Conservation (phyloP, 2,888 invertebrate genomes). For the Agrilus mali region DNA sequence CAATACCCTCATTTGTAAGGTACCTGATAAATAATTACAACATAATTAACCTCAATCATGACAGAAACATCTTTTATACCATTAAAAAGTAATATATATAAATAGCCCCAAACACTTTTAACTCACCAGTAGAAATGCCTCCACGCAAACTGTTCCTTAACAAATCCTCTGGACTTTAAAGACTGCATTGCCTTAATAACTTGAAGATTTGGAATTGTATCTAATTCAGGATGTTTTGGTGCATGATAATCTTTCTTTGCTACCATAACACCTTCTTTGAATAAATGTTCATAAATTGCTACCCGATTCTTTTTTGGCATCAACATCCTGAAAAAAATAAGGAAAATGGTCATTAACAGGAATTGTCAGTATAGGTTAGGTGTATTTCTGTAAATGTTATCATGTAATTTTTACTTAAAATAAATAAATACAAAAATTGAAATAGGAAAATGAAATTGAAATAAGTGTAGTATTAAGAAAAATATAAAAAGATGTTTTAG, state of each 20-base stretch:
- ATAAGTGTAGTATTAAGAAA: no score
- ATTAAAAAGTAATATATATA: background rate
- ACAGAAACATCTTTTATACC: background rate
- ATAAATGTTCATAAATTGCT: slow-evolving; percentile 93
- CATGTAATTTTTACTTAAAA: no score
- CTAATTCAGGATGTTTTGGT: slow-evolving; percentile 94
- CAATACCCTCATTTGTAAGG: slow-evolving; percentile 96
- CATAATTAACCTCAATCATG: background rate
- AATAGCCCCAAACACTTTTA: background rate
- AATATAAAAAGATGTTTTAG: no score
- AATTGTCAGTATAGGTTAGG: background rate
- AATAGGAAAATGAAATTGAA: no score
- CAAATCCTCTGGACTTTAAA: slow-evolving; percentile 89
- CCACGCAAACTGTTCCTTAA: slow-evolving; percentile 99
- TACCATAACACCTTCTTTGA: slow-evolving; percentile 98
- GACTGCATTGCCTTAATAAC: slow-evolving; percentile 98
- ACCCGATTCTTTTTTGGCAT: slow-evolving; percentile 98
- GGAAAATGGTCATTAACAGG: background rate
- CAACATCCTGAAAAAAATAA: slow-evolving; percentile 90
- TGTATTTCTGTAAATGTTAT: no score
- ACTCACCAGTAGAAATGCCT: slow-evolving; percentile 94
- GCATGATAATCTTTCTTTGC: slow-evolving; percentile 98
- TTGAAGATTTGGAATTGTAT: slow-evolving; percentile 91
- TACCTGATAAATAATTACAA: slow-evolving; percentile 41
- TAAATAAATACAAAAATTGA: no score